Evolutionary conservation across 2,888 invertebrate genomes (phyloP), one percentile per base, ranked within the genome.

Genomic region (Plebejus melissa): DNA sequence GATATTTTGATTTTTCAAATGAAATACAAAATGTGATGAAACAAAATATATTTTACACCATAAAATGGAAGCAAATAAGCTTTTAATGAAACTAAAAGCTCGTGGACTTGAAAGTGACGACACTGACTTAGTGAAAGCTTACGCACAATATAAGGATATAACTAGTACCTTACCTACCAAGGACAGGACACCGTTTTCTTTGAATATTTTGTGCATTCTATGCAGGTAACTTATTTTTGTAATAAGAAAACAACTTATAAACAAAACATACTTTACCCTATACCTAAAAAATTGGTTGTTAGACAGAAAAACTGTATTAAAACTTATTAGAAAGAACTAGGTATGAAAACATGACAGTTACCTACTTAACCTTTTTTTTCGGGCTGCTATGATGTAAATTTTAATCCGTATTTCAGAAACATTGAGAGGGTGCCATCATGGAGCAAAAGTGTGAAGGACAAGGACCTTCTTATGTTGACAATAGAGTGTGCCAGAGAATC

Each of bases 181-280:
- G 79, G 88, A 91, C 60, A 84, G 80, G 76, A 85, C 85, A 16
- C 41, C 82, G 3, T 90, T 92, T 76, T 85, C 90, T 11, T 79
- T 93, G 22, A 93, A 92, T 77, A 86, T 91, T 28, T 80, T 93
- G 4, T 91, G 91, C 81, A 87, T 87, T 77, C 77, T 93, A 38
- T 91, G 90, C 89, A 91, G 93, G 93, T 92, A 83, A 54, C 75
- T 80, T 69, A 72, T 6, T 41, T 41, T 22, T 22, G 22, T 69
- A 7, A 11, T 69, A 2, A 2, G 2, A 28, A 22, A 28, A 60
- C 22, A 3, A 7, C 22, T 60, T 9, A 22, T 28, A 22, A 9
- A 9, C 9, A 7, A 4, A 9, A 60, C 11, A 60, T 60, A 11
- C 2, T 28, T 60, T 58, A 9, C 9, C 11, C 28, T 60, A 9